Percentiles rank a stretch among this genome's conserved stretches.
Conservation (phyloP, 2,113 vertebrate species). For the Tenebrosternarchus preto region DNA sequence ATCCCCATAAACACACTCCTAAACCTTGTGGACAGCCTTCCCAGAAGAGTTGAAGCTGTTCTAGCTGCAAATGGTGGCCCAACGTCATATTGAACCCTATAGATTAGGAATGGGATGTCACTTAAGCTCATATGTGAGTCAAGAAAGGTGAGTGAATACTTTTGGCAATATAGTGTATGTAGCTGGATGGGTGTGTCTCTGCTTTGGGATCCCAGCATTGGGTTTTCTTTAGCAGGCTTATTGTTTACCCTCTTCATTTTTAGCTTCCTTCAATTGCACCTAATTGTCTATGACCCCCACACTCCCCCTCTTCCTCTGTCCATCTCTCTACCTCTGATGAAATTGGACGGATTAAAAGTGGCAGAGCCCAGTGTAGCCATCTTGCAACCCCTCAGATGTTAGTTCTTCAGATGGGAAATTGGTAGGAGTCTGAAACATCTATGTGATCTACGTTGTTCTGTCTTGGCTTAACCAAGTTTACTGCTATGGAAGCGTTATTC, state of each 20-base stretch:
- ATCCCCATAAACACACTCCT: no score
- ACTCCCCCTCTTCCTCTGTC: conserved; percentile 4
- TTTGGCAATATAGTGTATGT: no score
- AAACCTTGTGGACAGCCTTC: no score
- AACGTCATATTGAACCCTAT: no score
- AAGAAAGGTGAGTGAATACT: no score
- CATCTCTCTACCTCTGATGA: conserved; percentile 45
- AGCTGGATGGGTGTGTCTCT: no score
- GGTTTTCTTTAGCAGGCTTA: not conserved
- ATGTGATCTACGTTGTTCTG: conserved; percentile 3
- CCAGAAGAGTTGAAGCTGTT: no score
- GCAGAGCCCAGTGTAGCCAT: conserved; percentile 52
- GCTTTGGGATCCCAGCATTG: not conserved
- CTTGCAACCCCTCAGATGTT: conserved; percentile 47
- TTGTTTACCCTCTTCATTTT: not conserved
- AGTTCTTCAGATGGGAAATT: conserved; percentile 7
- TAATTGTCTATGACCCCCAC: not conserved
- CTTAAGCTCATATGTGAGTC: no score
- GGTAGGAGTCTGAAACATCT: not conserved
- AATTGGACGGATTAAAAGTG: conserved; percentile 59
- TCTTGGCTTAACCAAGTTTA: conserved; percentile 28
- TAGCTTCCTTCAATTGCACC: conserved; percentile 3
- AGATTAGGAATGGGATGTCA: no score
- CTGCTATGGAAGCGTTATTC: not conserved
- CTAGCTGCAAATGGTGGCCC: no score